These are phyloP conservation scores for Drosophila nigrodunni DNA, from an alignment of 1,140 invertebrate genomes.

Conservation along the genomic window DNA sequence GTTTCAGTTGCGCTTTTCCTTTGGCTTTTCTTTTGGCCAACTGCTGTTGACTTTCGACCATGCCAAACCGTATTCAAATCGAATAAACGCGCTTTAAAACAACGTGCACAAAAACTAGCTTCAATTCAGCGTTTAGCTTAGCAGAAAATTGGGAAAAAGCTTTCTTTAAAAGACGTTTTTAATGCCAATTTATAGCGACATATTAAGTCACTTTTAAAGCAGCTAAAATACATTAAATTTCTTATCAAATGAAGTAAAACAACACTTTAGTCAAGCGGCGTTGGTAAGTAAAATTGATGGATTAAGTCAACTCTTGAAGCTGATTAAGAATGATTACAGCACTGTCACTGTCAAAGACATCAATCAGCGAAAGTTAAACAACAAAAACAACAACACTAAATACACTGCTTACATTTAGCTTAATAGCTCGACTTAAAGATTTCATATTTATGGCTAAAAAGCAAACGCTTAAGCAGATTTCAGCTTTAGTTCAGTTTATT, in stretches of 20 bases:
- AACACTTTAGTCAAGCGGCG: background rate
- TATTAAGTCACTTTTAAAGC: no score
- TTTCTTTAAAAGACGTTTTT: no score
- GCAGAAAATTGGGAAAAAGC: no score
- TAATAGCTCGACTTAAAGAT: background rate
- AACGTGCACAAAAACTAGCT: no score
- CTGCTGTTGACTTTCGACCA: conserved; percentile 2
- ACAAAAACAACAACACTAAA: background rate
- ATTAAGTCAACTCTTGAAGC: conserved; percentile 5
- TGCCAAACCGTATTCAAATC: conserved; percentile 1
- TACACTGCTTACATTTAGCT: background rate
- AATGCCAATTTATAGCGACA: no score
- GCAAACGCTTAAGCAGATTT: background rate
- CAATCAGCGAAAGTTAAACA: background rate
- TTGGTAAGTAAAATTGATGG: conserved; percentile 2
- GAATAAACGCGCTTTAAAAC: no score
- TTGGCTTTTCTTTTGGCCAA: background rate
- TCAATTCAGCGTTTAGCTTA: no score
- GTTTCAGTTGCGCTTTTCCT: conserved; percentile 10
- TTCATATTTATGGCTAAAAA: conserved; percentile 19
- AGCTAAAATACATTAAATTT: no score
- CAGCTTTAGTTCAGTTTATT: conserved; percentile 5
- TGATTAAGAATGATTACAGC: conserved; percentile 3
- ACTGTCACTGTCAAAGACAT: background rate
- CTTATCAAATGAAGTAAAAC: background rate